Percentiles rank a stretch among this genome's conserved stretches.
These are phyloP conservation scores for Arion vulgaris DNA, from an alignment of 1,140 invertebrate species.

Conservation along the genomic window DNA sequence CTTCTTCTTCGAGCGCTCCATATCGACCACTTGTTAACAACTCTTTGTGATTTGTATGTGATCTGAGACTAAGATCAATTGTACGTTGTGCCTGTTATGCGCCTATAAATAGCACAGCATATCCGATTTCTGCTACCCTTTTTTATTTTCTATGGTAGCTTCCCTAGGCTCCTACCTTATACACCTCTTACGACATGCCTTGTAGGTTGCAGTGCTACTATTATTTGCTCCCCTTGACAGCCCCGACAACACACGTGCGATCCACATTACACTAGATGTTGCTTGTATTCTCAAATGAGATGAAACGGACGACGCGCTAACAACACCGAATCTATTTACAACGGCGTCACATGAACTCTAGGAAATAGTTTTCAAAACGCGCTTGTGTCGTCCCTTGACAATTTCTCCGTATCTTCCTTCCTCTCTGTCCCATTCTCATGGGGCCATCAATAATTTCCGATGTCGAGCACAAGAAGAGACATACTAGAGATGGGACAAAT, in stretches of 20 bases:
- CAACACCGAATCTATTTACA: slow-evolving; percentile 10
- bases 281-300: neutral
- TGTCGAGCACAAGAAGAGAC: neutral
- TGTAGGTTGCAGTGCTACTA: no score
- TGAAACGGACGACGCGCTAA: neutral
- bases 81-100: no score
- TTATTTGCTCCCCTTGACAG: no score
- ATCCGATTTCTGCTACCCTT: no score
- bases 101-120: no score
- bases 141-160: no score
- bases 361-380: neutral
- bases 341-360: neutral
- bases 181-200: no score
- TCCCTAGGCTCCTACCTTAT: no score
- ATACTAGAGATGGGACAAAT: neutral
- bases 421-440: neutral
- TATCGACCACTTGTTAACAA: no score
- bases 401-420: neutral
- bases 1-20: no score
- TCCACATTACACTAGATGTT: neutral
- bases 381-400: neutral
- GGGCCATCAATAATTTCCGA: neutral
- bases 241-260: neutral
- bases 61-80: no score
- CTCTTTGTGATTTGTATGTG: no score